phyloP scores from a whole-genome alignment of 1,140 invertebrate species.

The Ips nitidus region DNA sequence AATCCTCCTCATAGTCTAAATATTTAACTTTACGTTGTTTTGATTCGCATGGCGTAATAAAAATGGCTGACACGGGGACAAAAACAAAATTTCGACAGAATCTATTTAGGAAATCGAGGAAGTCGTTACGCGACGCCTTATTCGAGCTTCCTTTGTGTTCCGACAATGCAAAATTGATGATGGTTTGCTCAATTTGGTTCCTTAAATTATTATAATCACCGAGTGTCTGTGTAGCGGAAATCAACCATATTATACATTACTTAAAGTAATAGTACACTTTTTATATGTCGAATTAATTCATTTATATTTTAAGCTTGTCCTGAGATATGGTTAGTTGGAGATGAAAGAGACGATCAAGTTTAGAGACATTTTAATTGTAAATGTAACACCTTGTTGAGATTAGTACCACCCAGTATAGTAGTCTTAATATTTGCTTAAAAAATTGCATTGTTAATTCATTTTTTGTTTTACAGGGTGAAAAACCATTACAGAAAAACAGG shows the following conservation, averaged over 20 bases:
- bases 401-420: no score
- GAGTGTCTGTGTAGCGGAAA: neutral
- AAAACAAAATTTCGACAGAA: neutral
- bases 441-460: no score
- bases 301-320: neutral
- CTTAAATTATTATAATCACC: neutral
- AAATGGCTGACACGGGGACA: neutral
- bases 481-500: no score
- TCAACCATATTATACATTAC: neutral
- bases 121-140: constrained; percentile 19
- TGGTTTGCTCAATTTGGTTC: constrained; percentile 6
- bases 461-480: no score
- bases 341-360: no score
- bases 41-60: constrained; percentile 7
- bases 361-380: no score
- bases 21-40: constrained; percentile 1
- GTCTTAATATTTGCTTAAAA: no score
- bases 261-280: neutral
- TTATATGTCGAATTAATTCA: neutral
- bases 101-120: constrained; percentile 23
- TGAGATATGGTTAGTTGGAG: neutral
- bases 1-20: constrained; percentile 14
- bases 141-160: constrained; percentile 21
- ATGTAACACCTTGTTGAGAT: no score
- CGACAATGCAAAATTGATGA: constrained; percentile 2